Conservation (phyloP, 2,113 vertebrate species). For the Ameiurus melas region DNA sequence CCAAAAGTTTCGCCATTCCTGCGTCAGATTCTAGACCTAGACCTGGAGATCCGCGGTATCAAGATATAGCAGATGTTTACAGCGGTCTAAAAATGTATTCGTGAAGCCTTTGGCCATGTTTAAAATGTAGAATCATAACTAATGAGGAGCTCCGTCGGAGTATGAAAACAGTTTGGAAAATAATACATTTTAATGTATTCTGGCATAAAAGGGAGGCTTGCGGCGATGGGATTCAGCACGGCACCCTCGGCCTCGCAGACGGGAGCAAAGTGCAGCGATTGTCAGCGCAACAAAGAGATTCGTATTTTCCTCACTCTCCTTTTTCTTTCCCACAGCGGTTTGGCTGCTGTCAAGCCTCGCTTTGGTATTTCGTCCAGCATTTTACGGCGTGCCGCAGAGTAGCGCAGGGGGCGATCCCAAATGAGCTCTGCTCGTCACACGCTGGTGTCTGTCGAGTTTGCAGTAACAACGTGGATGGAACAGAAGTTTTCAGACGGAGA, state of each 20-base stretch:
- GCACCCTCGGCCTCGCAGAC: constrained; percentile 30
- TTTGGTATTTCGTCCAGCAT: constrained; percentile 15
- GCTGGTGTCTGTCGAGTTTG: background rate
- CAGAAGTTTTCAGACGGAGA: background rate
- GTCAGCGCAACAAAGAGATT: constrained; percentile 27
- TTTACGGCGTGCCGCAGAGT: background rate
- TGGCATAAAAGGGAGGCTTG: constrained; percentile 29
- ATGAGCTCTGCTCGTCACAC: background rate
- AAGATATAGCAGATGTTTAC: constrained; percentile 16
- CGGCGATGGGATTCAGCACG: constrained; percentile 9
- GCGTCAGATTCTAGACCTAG: background rate
- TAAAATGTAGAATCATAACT: constrained; percentile 27
- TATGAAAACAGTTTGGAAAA: constrained; percentile 24
- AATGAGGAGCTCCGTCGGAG: constrained; percentile 5
- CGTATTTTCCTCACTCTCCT: constrained; percentile 20
- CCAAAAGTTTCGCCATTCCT: background rate
- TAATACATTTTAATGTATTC: constrained; percentile 43
- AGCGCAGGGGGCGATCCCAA: background rate
- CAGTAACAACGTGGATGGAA: background rate
- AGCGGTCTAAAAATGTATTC: constrained; percentile 23
- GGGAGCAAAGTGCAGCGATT: constrained; percentile 26
- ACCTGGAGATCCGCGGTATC: background rate
- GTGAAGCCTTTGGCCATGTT: constrained; percentile 6
- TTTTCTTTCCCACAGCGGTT: constrained; percentile 9
- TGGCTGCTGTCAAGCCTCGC: constrained; percentile 10